Base-by-base conservation (phyloP, 1,140 invertebrate species). In the Tetragonula clypearis region DNA sequence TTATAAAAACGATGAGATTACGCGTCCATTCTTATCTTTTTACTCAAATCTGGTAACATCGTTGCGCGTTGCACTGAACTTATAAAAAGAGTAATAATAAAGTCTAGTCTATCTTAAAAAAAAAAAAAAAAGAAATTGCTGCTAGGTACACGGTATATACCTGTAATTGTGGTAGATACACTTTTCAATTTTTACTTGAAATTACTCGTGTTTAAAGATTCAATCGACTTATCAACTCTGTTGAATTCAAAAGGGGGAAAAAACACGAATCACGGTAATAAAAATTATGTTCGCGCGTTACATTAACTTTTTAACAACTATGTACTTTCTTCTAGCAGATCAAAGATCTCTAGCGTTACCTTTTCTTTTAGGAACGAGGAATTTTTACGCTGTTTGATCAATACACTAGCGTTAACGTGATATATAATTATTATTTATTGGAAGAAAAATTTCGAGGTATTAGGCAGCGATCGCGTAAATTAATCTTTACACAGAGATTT, bases 381-480 rank as follows among this genome's bases (percentile, higher is more conserved):
- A 60, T 49, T 26, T 80, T 80, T 71, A 60, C 21, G 60, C 17
- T 60, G n/a, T 14, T 4, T 72, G 49, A 58, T 41, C 0, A 17
- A 23, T 72, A 19, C 30, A 11, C 66, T 58, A 49, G 17, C 58
- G 49, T 72, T 72, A 55, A 72, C 26, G 41, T 23, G 4, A 30
- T 56, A 6, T 60, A 6, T 60, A 60, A 60, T 73, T 8, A 62
- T 17, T 53, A 69, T 41, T 41, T 69, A 71, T 19, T 11, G 53
- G 68, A 71, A 72, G 53, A 80, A 58, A 68, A 41, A 11, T 58
- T 41, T 15, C 21, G 35, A 21, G 17, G 62, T 49, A 80, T 26
- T 19, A 81, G 79, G 69, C 79, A 73, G n/a, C 21, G 68, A 56
- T 62, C 35, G 79, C n/a, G 60, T 62, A 73, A 17, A 62, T 81